These are phyloP conservation scores for Streblospio benedicti DNA, from an alignment of 1,140 invertebrate species.

Conservation along the genomic window DNA sequence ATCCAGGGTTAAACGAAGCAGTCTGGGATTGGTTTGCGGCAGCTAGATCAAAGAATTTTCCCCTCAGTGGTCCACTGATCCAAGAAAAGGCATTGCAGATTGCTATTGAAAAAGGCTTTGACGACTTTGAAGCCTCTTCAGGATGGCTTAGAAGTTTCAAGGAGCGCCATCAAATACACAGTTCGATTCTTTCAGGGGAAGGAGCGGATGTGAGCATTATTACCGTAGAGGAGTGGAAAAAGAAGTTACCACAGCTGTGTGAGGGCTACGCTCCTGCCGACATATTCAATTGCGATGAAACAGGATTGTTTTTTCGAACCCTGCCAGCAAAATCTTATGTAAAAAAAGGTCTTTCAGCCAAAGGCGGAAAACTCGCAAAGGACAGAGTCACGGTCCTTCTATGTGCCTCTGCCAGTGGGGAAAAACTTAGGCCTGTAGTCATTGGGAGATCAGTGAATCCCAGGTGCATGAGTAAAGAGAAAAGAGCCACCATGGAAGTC, in stretches of 20 bases:
- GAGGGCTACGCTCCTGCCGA: slow-evolving; percentile 14
- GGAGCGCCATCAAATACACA: neutral
- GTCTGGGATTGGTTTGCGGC: neutral
- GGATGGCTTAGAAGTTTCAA: neutral
- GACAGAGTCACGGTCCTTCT: neutral
- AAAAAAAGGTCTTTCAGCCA: neutral
- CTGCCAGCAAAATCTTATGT: neutral
- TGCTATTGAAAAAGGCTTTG: neutral
- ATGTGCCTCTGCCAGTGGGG: no score
- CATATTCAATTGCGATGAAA: slow-evolving; percentile 22
- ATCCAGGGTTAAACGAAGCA: neutral
- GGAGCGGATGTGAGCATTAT: neutral
- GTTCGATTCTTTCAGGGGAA: neutral
- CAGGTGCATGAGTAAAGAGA: no score
- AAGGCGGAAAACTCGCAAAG: neutral
- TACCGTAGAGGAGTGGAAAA: slow-evolving; percentile 1
- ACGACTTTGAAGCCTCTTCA: neutral
- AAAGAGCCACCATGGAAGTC: neutral
- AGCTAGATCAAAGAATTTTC: neutral
- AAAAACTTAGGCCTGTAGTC: no score
- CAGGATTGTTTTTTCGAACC: neutral
- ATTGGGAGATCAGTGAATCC: no score
- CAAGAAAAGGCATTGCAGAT: slow-evolving; percentile 8
- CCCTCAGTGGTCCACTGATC: slow-evolving; percentile 20
- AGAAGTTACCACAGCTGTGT: neutral